These are phyloP conservation scores for Hirudo medicinalis DNA, from an alignment of 1,140 invertebrate species.

Conservation along the genomic window DNA sequence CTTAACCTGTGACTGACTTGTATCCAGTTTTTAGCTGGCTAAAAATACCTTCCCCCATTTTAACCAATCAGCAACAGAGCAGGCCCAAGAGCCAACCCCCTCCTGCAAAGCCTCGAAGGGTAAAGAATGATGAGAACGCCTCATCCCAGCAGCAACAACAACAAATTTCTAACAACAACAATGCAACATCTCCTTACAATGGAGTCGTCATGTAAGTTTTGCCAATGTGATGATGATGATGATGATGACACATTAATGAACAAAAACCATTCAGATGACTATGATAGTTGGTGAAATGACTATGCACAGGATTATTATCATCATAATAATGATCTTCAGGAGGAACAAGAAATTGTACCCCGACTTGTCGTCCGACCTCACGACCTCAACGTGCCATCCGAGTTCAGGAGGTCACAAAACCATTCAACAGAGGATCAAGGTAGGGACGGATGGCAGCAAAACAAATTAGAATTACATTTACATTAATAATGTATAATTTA, in stretches of 20 bases:
- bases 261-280: neutral
- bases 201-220: too few relatives aligned
- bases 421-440: too few relatives aligned
- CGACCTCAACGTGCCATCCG: too few relatives aligned
- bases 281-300: neutral
- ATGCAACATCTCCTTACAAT: too few relatives aligned
- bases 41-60: neutral
- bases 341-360: constrained; percentile 4
- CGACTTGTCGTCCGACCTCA: neutral
- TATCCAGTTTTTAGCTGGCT: neutral
- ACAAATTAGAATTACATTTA: too few relatives aligned
- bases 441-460: too few relatives aligned
- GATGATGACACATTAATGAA: neutral
- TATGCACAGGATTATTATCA: neutral
- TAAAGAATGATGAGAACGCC: neutral
- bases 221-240: neutral
- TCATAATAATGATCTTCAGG: neutral
- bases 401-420: too few relatives aligned
- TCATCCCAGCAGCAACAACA: neutral
- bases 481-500: too few relatives aligned
- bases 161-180: neutral
- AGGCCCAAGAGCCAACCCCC: constrained; percentile 2
- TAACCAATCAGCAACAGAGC: constrained; percentile 1
- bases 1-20: neutral
- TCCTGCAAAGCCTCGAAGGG: neutral